These are phyloP conservation scores for Tetraneura akinire DNA, from an alignment of 1,140 invertebrate genomes.

Conservation along the genomic window DNA sequence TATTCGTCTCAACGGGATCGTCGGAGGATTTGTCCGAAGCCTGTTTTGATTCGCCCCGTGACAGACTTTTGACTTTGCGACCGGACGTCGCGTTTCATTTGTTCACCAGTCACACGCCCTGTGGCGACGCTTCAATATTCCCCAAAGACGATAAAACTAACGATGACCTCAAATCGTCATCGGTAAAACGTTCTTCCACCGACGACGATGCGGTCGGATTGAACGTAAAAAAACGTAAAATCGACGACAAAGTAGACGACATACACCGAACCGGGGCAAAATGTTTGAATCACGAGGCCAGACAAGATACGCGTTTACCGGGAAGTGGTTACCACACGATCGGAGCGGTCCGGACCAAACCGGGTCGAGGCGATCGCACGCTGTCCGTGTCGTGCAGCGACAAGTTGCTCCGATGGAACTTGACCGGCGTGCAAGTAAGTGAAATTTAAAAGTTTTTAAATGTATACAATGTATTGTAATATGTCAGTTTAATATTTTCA, in stretches of 20 bases:
- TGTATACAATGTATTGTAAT: too few species aligned
- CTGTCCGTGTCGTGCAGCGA: constrained; percentile 90
- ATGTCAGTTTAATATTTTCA: too few species aligned
- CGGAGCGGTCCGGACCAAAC: constrained; percentile 83
- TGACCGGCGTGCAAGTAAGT: constrained; percentile 77
- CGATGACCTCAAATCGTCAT: constrained; percentile 54
- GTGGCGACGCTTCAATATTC: constrained; percentile 93
- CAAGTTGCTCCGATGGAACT: constrained; percentile 86
- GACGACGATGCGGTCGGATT: constrained; percentile 52
- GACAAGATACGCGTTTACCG: constrained; percentile 62
- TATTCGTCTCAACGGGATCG: neutral
- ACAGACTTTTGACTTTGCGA: constrained; percentile 54
- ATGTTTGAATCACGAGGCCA: constrained; percentile 65
- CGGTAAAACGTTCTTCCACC: constrained; percentile 53
- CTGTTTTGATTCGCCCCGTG: neutral
- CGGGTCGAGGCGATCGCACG: constrained; percentile 87
- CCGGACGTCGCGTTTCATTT: constrained; percentile 77
- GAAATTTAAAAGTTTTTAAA: too few species aligned
- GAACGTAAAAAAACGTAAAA: constrained; percentile 22
- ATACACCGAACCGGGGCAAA: constrained; percentile 87
- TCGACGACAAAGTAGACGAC: constrained; percentile 62
- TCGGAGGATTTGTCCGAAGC: too few species aligned
- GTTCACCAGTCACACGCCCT: constrained; percentile 84
- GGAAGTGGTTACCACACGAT: constrained; percentile 71
- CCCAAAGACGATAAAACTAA: constrained; percentile 29